phyloP scores from a whole-genome alignment of 2,888 invertebrate genomes.

The Drosophila colorata region DNA sequence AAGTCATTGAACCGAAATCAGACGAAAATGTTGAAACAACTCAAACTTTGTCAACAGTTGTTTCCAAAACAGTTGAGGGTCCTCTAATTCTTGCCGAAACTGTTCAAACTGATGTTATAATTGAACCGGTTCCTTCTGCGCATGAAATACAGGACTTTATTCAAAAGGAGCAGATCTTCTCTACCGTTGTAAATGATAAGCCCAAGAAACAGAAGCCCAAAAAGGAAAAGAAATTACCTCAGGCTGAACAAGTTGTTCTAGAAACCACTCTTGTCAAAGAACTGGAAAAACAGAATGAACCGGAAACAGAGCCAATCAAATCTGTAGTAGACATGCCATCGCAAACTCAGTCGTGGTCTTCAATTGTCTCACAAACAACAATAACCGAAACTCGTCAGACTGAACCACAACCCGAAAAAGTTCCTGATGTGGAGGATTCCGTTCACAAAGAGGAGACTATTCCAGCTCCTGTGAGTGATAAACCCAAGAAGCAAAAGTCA shows the following conservation, averaged over 20 bases:
- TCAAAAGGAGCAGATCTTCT: conserved; percentile 18
- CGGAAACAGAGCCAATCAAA: conserved; percentile 2
- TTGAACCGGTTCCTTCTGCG: background rate
- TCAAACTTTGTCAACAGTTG: conserved; percentile 41
- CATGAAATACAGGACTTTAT: conserved; percentile 12
- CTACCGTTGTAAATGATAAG: conserved; percentile 31
- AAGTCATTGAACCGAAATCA: conserved; percentile 10
- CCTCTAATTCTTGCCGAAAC: background rate
- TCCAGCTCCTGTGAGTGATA: conserved; percentile 7
- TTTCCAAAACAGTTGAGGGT: background rate
- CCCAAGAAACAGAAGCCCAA: conserved; percentile 37
- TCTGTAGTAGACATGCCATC: background rate
- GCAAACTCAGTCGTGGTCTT: conserved; percentile 36
- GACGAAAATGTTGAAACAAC: background rate
- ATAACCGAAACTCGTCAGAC: background rate
- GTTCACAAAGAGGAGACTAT: conserved; percentile 5
- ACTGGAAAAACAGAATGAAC: conserved; percentile 11
- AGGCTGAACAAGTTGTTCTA: background rate
- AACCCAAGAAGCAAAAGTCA: conserved; percentile 27
- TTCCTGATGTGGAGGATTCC: background rate
- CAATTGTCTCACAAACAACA: conserved; percentile 39
- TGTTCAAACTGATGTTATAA: background rate
- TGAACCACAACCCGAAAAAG: background rate
- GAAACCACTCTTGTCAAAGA: background rate
- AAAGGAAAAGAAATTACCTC: conserved; percentile 39